Evolutionary conservation across 2,797 vertebrate genomes (phyloP).

Genomic region (Trachops cirrhosus): DNA sequence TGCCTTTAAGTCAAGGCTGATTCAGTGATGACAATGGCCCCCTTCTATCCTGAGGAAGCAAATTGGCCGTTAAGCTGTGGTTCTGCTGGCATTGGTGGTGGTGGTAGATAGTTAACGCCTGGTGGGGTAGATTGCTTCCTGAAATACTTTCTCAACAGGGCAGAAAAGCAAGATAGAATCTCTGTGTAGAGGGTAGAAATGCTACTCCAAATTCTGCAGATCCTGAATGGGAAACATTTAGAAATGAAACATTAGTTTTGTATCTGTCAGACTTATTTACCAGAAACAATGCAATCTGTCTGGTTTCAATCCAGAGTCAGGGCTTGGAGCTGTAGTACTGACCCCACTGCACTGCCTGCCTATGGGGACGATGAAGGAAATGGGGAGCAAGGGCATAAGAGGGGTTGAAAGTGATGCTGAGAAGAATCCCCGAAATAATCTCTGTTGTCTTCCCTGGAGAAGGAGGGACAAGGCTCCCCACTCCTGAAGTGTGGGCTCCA

Average conservation of each 20-base stretch:
- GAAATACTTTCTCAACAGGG: not conserved
- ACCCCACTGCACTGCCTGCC: not conserved
- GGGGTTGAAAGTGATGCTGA: not conserved
- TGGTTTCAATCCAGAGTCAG: not conserved
- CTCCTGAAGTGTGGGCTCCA: not conserved
- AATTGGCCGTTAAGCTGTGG: not conserved
- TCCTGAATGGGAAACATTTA: not conserved
- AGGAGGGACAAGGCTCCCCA: not conserved
- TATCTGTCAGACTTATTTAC: not conserved
- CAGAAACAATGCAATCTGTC: not conserved
- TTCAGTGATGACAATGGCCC: not conserved
- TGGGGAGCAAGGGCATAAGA: not conserved
- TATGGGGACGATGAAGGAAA: not conserved
- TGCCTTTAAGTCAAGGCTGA: not conserved
- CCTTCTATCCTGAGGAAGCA: not conserved
- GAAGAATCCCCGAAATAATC: not conserved
- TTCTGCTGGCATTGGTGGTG: not conserved
- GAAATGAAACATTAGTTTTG: conserved; percentile 52
- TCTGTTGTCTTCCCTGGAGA: not conserved
- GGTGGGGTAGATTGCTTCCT: not conserved
- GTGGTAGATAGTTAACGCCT: not conserved
- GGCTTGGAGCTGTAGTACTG: not conserved
- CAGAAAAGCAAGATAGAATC: not conserved
- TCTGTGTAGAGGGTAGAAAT: not conserved
- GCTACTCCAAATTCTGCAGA: not conserved